phyloP scores from a whole-genome alignment of 92 coral and sea anemone species.

The Zoanthus sansibaricus region DNA sequence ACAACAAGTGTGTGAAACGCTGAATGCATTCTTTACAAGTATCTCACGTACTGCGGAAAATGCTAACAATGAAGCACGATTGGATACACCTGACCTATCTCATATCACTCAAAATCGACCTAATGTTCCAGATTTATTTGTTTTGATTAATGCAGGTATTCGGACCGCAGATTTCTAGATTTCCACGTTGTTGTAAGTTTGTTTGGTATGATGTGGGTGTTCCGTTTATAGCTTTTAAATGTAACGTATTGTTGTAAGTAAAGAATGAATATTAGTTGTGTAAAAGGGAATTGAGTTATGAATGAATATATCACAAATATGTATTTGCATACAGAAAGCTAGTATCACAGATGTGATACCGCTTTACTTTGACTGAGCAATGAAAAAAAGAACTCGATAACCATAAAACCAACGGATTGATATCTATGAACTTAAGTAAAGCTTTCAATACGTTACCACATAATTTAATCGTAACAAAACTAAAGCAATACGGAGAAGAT shows the following conservation, averaged over 20 bases:
- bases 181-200: too few relatives aligned
- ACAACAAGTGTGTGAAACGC: conserved; percentile 12
- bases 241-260: too few relatives aligned
- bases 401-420: conserved; percentile 37
- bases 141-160: background rate
- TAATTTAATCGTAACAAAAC: conserved; percentile 35
- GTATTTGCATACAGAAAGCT: conserved; percentile 53
- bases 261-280: too few relatives aligned
- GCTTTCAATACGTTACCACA: conserved; percentile 64
- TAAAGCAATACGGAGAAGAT: conserved; percentile 1
- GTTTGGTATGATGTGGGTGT: too few relatives aligned
- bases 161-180: too few relatives aligned
- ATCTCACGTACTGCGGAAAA: conserved; percentile 7
- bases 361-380: conserved; percentile 55
- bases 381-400: conserved; percentile 37
- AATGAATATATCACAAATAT: conserved; percentile 55
- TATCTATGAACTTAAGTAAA: conserved; percentile 63
- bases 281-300: conserved; percentile 11
- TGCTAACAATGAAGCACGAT: background rate
- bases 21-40: conserved; percentile 2
- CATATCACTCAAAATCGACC: conserved; percentile 11
- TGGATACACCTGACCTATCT: conserved; percentile 1
- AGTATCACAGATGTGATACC: conserved; percentile 52
- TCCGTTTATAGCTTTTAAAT: too few relatives aligned
- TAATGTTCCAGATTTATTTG: background rate